Evolutionary conservation across 2,888 invertebrate genomes (phyloP).

Genomic region (Junonia oenone): DNA sequence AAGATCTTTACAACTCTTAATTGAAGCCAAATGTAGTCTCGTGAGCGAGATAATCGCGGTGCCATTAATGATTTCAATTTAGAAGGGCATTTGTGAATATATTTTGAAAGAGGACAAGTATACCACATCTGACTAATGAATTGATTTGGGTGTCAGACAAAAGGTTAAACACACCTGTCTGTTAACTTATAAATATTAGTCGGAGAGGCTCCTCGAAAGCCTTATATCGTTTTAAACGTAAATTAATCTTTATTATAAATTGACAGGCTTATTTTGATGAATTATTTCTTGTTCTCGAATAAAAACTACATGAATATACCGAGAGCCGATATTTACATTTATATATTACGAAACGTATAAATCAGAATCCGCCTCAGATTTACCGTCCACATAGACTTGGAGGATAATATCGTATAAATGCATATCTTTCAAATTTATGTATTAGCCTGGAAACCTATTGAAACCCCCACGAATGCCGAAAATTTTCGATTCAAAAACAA

Average conservation of each 20-base stretch:
- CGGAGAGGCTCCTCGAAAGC: not conserved
- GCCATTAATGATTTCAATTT: constrained; percentile 74
- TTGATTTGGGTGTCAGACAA: constrained; percentile 47
- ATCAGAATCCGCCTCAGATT: not conserved
- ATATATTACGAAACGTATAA: not conserved
- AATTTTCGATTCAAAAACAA: constrained; percentile 36
- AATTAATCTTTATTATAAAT: not conserved
- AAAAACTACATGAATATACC: not conserved
- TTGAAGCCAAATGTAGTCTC: constrained; percentile 64
- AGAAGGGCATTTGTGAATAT: constrained; percentile 68
- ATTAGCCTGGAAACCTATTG: constrained; percentile 21
- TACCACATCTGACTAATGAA: constrained; percentile 53
- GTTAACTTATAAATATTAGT: constrained; percentile 8
- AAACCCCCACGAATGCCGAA: constrained; percentile 33
- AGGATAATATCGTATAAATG: constrained; percentile 5
- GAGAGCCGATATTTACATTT: not conserved
- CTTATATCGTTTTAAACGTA: not conserved
- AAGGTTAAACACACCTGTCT: constrained; percentile 30
- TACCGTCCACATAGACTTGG: not conserved
- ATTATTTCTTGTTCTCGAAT: not conserved
- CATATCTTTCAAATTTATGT: constrained; percentile 7
- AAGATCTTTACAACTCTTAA: constrained; percentile 72
- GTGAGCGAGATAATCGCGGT: constrained; percentile 75
- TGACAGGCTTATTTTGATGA: constrained; percentile 1
- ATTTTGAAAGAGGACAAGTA: constrained; percentile 53